Evolutionary conservation across 1,140 invertebrate genomes (phyloP), one percentile per base, ranked within the genome.

Genomic region (Hylyphantes graminicola): DNA sequence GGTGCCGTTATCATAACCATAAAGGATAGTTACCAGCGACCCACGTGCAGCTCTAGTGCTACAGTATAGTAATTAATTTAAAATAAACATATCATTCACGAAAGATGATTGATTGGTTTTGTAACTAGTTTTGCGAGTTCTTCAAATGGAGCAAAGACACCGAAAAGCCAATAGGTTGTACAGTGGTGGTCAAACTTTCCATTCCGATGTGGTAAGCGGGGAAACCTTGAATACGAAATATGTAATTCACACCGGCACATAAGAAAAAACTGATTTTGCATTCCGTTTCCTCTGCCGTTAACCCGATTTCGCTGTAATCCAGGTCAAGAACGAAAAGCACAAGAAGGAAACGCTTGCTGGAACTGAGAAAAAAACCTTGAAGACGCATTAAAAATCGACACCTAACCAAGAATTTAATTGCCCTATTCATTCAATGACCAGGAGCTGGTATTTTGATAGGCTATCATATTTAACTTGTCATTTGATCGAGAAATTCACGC

Each of bases 291-390:
- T 65, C 21, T 57, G 10, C 74, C 53, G n/a, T 54, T 59, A 83
- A 83, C 80, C 80, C 51, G 70, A 83, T 83, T 80, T 67, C 59
- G 17, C n/a, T 35, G 57, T 75, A 65, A 21, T 65, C 53, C 80
- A 83, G 80, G 80, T 83, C 80, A 83, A 83, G 80, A 83, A 83
- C 80, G 53, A 59, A 75, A 75, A 54, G 75, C 15, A 63, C 57
- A 64, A 78, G 19, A 57, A 67, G 48, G 17, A 70, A 59, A 59
- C 15, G 53, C 35, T 35, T 35, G 77, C 57, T 59, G 35, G 59
- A 65, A 80, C 68, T 55, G 59, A 68, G n/a, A 50, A 70, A 54
- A 53, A 57, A 80, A 59, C 77, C 77, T 80, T 81, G 68, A 48
- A n/a, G 68, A 81, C 67, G 61, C 35, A 81, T 63, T 63, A 81